Conservation (phyloP, 2,888 invertebrate genomes). For the Chaetogeoica ovagalla region DNA sequence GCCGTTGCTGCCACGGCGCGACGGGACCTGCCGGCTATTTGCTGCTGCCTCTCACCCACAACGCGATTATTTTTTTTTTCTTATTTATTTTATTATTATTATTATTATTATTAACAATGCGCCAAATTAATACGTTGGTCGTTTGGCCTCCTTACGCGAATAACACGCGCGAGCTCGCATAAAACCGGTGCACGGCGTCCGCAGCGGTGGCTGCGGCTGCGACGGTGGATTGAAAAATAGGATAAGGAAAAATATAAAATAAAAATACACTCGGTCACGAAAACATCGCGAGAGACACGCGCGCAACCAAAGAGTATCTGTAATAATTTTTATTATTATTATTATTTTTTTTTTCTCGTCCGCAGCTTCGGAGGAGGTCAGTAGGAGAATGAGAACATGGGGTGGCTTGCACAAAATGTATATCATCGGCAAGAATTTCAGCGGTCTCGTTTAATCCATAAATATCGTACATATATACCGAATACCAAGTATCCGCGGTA, state of each 20-base stretch:
- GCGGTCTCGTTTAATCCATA: no score
- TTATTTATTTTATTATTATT: constrained; percentile 10
- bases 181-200: neutral
- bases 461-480: no score
- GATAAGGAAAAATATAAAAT: neutral
- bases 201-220: no score
- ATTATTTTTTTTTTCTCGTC: neutral
- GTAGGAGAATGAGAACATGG: no score
- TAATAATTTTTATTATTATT: neutral
- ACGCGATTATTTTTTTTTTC: constrained; percentile 5
- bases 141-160: constrained; percentile 50
- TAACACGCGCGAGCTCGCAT: neutral
- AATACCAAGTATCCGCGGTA: no score
- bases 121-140: constrained; percentile 52
- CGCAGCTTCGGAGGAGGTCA: neutral
- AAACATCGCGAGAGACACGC: constrained; percentile 36
- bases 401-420: no score
- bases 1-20: neutral
- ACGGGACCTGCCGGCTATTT: constrained; percentile 38
- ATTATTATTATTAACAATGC: constrained; percentile 51
- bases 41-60: constrained; percentile 46
- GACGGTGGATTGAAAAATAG: constrained; percentile 26
- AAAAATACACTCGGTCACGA: constrained; percentile 45
- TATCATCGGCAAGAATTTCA: no score
- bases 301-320: neutral